Evolutionary conservation across 2,797 vertebrate species (phyloP), one percentile per base, ranked within the genome.

Genomic region (Pachyuromys duprasi): DNA sequence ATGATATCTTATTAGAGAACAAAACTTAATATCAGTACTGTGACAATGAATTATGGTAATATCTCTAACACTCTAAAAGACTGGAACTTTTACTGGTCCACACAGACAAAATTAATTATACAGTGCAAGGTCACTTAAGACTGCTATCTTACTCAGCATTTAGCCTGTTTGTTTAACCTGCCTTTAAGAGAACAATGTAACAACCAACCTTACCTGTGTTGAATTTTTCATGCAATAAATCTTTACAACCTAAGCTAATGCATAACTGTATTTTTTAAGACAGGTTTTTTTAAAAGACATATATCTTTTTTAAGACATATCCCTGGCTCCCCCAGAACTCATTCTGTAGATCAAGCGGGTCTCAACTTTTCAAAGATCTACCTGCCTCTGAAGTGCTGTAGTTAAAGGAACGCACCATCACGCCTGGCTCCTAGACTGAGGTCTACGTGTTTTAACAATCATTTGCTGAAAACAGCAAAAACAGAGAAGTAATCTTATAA

Each of bases 11-110:
- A 88, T 26, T 49, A 89, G 33, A 20, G 31, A 84, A 94, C 0
- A 89, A 39, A 95, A 90, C 88, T 95, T 96, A 94, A 18, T 63
- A 79, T 89, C 49, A 95, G 76, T 74, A 86, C 94, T 90, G 94
- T 31, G 65, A 36, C 26, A 36, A 60, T 36, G 33, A n/a, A 36
- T 36, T 80, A 80, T 24, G 55, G n/a, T 13, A 60, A 36, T 24
- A 80, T 36, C 55, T 24, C 55, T 57, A 24, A 60, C 53, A 80
- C 33, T 36, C 53, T 57, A 36, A 80, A n/a, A 57, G 33, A 60
- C 24, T 8, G 14, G 33, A 60, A 81, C n/a, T 39, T 36, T 39
- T 36, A 1, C 79, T 60, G 79, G 55, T 26, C 55, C 24, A 22
- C 55, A 28, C n/a, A 26, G 22, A 39, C 31, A 55, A 74, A 26